These are phyloP conservation scores for Mythimna vitellina DNA, from an alignment of 2,888 invertebrate genomes.

Conservation along the genomic window DNA sequence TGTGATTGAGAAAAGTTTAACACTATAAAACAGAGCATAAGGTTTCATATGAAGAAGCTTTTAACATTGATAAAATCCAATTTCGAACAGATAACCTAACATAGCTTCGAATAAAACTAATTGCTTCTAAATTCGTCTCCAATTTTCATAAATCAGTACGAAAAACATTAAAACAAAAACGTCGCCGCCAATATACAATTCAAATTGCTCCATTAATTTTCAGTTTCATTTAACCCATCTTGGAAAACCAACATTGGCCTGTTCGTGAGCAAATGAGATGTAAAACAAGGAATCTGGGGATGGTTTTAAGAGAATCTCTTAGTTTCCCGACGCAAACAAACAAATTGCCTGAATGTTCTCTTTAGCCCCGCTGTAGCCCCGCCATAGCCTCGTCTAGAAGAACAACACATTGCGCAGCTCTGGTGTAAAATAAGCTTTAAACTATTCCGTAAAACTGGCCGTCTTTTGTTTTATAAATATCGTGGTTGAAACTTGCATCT, in stretches of 20 bases:
- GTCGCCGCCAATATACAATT: slow-evolving; percentile 46
- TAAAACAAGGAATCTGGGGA: slow-evolving; percentile 79
- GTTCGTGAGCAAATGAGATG: slow-evolving; percentile 79
- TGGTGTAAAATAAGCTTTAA: slow-evolving; percentile 62
- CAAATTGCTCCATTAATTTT: slow-evolving; percentile 63
- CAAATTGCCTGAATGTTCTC: slow-evolving; percentile 76
- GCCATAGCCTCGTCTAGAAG: slow-evolving; percentile 55
- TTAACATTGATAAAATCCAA: not conserved
- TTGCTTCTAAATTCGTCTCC: not conserved
- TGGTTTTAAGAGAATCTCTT: slow-evolving; percentile 77
- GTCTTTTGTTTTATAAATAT: slow-evolving; percentile 41
- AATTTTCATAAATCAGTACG: slow-evolving; percentile 8
- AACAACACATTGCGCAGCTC: slow-evolving; percentile 65
- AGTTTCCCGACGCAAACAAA: slow-evolving; percentile 76
- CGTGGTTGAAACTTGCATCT: slow-evolving; percentile 15
- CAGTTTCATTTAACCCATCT: slow-evolving; percentile 61
- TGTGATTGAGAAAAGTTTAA: not conserved
- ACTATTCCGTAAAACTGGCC: slow-evolving; percentile 59
- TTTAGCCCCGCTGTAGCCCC: slow-evolving; percentile 46
- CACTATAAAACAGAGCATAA: not conserved
- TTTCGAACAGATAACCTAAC: not conserved
- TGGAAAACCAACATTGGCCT: slow-evolving; percentile 60
- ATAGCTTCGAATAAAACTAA: not conserved
- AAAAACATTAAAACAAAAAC: slow-evolving; percentile 25
- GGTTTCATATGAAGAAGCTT: not conserved